Conservation (phyloP, 2,888 invertebrate species). For the Synanthedon andrenaeformis region DNA sequence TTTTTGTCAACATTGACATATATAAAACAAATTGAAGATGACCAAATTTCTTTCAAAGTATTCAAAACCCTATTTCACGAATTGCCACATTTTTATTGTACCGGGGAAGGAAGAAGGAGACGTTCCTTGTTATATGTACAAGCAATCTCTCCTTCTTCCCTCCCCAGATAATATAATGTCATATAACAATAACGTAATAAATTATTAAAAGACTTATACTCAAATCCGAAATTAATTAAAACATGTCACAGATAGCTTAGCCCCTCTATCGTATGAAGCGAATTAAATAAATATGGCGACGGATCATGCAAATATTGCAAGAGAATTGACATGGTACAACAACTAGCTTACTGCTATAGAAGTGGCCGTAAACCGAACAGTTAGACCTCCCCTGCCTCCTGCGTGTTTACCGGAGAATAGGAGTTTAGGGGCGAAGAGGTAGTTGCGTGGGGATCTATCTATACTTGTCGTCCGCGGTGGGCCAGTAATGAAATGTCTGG, state of each 20-base stretch:
- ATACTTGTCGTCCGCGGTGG: conserved; percentile 12
- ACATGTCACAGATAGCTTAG: conserved; percentile 5
- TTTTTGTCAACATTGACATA: too few species aligned
- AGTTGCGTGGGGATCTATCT: conserved; percentile 7
- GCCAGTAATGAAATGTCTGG: conserved; percentile 30
- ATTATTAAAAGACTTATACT: not conserved
- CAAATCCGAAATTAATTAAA: conserved; percentile 25
- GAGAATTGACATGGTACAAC: conserved; percentile 34
- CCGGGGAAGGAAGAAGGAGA: too few species aligned
- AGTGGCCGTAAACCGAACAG: conserved; percentile 11
- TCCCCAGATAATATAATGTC: too few species aligned
- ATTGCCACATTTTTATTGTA: too few species aligned
- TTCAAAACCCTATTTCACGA: too few species aligned
- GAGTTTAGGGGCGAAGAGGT: conserved; percentile 5
- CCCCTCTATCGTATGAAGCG: conserved; percentile 8
- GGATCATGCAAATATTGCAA: conserved; percentile 53
- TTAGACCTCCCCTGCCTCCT: conserved; percentile 10
- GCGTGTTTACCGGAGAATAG: not conserved
- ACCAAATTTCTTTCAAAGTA: too few species aligned
- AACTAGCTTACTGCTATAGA: conserved; percentile 19
- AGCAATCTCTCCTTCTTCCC: too few species aligned
- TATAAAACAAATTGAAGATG: too few species aligned
- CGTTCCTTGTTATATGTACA: too few species aligned
- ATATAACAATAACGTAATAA: too few species aligned
- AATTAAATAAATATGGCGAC: conserved; percentile 27